Conservation (phyloP, 2,113 vertebrate species). For the Anseranas semipalmata region DNA sequence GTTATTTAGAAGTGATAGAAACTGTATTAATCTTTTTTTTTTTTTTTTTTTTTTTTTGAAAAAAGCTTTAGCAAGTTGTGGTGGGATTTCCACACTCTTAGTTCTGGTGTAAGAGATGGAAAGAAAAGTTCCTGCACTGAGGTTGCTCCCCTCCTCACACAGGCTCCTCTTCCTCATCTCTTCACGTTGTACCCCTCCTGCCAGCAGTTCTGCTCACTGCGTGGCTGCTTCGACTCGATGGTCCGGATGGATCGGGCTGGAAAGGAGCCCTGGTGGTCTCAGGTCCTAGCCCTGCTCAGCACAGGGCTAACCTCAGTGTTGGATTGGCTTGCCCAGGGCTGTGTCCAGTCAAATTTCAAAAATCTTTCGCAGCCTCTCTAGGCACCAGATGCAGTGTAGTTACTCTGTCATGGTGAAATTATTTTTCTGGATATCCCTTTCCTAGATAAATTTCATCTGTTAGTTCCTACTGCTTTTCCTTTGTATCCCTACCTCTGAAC, state of each 20-base stretch:
- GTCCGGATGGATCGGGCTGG: background rate
- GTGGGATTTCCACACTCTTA: background rate
- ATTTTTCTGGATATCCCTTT: background rate
- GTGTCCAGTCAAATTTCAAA: background rate
- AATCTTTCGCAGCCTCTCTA: background rate
- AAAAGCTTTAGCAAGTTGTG: background rate
- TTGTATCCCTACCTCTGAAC: background rate
- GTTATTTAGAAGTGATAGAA: background rate
- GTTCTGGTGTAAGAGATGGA: background rate
- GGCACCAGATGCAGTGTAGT: background rate
- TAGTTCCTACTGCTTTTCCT: background rate
- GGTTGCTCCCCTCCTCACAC: background rate
- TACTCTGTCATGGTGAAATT: background rate
- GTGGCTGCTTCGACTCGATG: accelerated
- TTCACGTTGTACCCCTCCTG: background rate
- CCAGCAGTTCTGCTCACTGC: background rate
- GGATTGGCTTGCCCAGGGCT: background rate
- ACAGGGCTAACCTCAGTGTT: background rate
- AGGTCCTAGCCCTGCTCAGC: background rate
- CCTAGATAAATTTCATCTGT: background rate
- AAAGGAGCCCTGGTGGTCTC: background rate
- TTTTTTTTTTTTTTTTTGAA: too few relatives aligned
- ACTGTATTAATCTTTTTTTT: too few relatives aligned
- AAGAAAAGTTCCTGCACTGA: background rate
- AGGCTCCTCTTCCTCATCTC: background rate